Evolutionary conservation across 2,888 invertebrate genomes (phyloP).

Genomic region (Eupithecia exiguata): DNA sequence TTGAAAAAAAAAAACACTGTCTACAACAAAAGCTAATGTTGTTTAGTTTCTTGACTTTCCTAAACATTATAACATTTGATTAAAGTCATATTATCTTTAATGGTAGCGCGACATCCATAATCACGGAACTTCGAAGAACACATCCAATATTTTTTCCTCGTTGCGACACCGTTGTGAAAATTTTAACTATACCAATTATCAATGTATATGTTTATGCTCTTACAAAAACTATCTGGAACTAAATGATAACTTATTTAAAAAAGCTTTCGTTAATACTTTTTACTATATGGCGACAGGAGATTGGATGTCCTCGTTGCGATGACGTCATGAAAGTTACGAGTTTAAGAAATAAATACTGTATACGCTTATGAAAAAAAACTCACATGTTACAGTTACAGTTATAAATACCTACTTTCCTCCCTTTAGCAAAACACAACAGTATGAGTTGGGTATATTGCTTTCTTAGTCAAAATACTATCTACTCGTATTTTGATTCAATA

Average conservation of each 20-base stretch:
- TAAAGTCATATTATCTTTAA: constrained; percentile 2
- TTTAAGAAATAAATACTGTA: not conserved
- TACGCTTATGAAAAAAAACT: too few relatives aligned
- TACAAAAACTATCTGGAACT: not conserved
- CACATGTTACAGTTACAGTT: too few relatives aligned
- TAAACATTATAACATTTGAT: constrained; percentile 9
- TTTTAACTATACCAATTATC: not conserved
- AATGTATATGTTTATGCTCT: not conserved
- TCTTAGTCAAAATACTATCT: too few relatives aligned
- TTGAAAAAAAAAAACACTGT: too few relatives aligned
- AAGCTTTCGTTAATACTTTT: not conserved
- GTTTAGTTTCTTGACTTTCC: too few relatives aligned
- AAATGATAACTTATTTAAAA: not conserved
- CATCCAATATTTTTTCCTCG: constrained; percentile 3
- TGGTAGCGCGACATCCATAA: constrained; percentile 16
- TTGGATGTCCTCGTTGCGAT: not conserved
- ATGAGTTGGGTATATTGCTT: too few relatives aligned
- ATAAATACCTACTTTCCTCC: not conserved
- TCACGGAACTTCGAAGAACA: constrained; percentile 8
- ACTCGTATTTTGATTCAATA: not conserved
- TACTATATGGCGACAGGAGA: not conserved
- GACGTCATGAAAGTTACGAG: not conserved
- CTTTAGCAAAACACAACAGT: not conserved
- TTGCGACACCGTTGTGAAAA: not conserved
- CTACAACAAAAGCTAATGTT: too few relatives aligned